Percentiles rank a stretch among this genome's conserved stretches.
These are phyloP conservation scores for Puffinus mauretanicus DNA, from an alignment of 2,113 vertebrate genomes.

Conservation along the genomic window DNA sequence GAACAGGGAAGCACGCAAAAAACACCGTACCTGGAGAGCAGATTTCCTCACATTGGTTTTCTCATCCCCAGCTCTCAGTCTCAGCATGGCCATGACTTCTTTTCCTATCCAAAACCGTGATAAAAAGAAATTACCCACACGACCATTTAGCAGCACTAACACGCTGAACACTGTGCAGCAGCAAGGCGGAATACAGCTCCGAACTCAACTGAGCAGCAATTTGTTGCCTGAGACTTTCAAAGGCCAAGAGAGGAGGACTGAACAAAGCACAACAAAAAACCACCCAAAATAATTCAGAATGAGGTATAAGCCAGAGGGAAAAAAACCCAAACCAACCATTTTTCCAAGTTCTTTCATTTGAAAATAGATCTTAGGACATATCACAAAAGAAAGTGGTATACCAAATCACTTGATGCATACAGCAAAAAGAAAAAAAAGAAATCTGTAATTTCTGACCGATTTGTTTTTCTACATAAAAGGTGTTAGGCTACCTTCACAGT, in stretches of 20 bases:
- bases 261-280: background rate
- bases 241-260: background rate
- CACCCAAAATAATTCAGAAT: background rate
- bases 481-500: background rate
- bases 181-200: background rate
- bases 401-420: background rate
- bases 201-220: background rate
- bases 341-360: background rate
- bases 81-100: slow-evolving; percentile 79
- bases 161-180: background rate
- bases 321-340: background rate
- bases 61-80: slow-evolving; percentile 77
- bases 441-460: background rate
- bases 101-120: slow-evolving; percentile 67
- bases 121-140: background rate
- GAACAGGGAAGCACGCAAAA: background rate
- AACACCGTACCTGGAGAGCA: slow-evolving; percentile 83
- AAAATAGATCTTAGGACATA: background rate
- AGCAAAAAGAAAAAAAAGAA: background rate
- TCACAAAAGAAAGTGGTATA: background rate
- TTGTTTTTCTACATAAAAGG: background rate
- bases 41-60: slow-evolving; percentile 90
- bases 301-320: background rate
- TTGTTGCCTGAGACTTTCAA: background rate
- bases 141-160: background rate